phyloP scores from a whole-genome alignment of 2,797 vertebrate genomes.

The Gephyroberyx darwinii region DNA sequence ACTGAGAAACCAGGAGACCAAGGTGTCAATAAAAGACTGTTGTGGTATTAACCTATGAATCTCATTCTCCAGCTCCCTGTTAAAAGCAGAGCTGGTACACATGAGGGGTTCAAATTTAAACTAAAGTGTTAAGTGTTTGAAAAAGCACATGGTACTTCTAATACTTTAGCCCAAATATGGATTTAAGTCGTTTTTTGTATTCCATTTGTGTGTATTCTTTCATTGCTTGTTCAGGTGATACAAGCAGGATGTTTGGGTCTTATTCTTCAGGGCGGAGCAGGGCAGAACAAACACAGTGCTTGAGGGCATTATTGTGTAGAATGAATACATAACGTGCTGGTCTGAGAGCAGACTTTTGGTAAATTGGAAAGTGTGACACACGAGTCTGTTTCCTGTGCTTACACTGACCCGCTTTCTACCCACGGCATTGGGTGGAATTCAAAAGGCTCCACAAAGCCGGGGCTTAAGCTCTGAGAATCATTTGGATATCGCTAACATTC shows the following conservation, averaged over 20 bases:
- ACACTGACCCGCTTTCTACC: conserved; percentile 40
- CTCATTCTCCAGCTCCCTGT: neutral
- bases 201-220: conserved; percentile 1
- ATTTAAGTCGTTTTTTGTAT: neutral
- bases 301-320: conserved; percentile 16
- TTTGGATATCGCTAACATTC: conserved; percentile 59
- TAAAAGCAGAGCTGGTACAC: conserved; percentile 3
- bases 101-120: conserved; percentile 1
- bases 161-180: conserved; percentile 1
- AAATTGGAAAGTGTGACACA: conserved; percentile 63
- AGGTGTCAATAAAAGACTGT: neutral
- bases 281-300: conserved; percentile 16
- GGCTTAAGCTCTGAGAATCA: conserved; percentile 47
- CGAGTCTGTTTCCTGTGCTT: conserved; percentile 47
- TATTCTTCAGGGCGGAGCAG: conserved; percentile 24
- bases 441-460: conserved; percentile 47
- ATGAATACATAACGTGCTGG: conserved; percentile 5
- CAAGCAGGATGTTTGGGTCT: conserved; percentile 36
- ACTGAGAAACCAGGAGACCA: neutral
- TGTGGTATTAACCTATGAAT: conserved; percentile 1
- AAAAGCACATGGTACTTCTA: neutral
- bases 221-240: conserved; percentile 30
- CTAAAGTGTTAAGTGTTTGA: neutral
- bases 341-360: conserved; percentile 32
- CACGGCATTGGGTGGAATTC: conserved; percentile 37